A percentile compares a stretch with the other conserved stretches of the same genome.
Evolutionary conservation across 2,113 vertebrate genomes (phyloP).

Genomic region (Epinephelus lanceolatus): DNA sequence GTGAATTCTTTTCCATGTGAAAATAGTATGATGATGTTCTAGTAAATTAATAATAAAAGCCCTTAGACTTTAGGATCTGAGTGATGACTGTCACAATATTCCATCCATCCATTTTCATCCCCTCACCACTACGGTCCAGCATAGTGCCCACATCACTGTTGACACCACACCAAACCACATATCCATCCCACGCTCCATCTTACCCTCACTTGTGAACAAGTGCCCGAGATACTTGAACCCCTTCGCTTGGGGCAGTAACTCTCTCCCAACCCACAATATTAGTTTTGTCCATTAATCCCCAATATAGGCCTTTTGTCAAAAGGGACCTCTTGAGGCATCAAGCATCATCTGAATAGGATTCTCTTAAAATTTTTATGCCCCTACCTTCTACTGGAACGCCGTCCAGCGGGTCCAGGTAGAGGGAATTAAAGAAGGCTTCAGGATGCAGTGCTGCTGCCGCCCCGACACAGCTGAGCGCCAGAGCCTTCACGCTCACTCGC

Average conservation of each 20-base stretch:
- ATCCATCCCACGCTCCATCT: too few species aligned
- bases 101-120: too few species aligned
- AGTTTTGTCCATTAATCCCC: background rate
- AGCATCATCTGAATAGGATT: background rate
- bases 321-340: background rate
- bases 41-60: background rate
- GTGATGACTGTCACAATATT: background rate
- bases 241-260: too few species aligned
- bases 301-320: too few species aligned
- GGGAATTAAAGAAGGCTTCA: constrained; percentile 93
- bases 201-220: too few species aligned
- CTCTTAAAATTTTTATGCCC: background rate
- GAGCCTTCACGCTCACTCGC: constrained; percentile 96
- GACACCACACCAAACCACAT: too few species aligned
- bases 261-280: background rate
- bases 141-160: too few species aligned
- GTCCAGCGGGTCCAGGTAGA: constrained; percentile 91
- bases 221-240: too few species aligned
- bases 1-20: background rate
- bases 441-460: constrained; percentile 92
- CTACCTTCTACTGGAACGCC: constrained; percentile 84
- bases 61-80: background rate
- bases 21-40: background rate
- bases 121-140: too few species aligned
- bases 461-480: constrained; percentile 95